Percentiles rank a stretch among this genome's conserved stretches.
These are phyloP conservation scores for Paramuricea clavata DNA, from an alignment of 92 coral and sea anemone genomes.

Conservation along the genomic window DNA sequence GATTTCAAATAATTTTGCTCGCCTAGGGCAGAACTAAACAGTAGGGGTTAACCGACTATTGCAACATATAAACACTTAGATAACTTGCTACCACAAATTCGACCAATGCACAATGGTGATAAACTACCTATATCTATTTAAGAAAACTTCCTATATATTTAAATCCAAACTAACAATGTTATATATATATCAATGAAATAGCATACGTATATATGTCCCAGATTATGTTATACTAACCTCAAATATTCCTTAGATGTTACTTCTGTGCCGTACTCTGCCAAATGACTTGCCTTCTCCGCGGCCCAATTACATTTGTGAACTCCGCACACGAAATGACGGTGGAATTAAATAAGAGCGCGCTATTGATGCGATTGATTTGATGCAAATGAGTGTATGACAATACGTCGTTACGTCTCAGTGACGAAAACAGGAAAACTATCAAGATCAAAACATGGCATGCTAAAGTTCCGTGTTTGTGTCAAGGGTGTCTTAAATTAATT, in stretches of 20 bases:
- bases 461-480: constrained; percentile 13
- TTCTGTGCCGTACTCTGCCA: background rate
- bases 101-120: background rate
- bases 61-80: background rate
- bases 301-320: constrained; percentile 15
- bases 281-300: constrained; percentile 4
- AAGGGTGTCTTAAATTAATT: background rate
- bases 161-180: too few species aligned
- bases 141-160: too few species aligned
- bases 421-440: constrained; percentile 38
- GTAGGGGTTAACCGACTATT: background rate
- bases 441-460: constrained; percentile 30
- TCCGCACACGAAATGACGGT: background rate
- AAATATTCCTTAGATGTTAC: background rate
- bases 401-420: constrained; percentile 6
- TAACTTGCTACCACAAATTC: background rate
- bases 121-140: too few species aligned
- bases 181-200: too few species aligned
- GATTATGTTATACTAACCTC: background rate
- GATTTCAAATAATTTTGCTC: background rate
- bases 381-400: background rate
- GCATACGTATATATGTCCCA: background rate
- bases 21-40: background rate
- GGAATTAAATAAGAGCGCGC: background rate
- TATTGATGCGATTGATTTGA: constrained; percentile 8